phyloP scores from a whole-genome alignment of 2,113 vertebrate genomes.

The Rostratula benghalensis region DNA sequence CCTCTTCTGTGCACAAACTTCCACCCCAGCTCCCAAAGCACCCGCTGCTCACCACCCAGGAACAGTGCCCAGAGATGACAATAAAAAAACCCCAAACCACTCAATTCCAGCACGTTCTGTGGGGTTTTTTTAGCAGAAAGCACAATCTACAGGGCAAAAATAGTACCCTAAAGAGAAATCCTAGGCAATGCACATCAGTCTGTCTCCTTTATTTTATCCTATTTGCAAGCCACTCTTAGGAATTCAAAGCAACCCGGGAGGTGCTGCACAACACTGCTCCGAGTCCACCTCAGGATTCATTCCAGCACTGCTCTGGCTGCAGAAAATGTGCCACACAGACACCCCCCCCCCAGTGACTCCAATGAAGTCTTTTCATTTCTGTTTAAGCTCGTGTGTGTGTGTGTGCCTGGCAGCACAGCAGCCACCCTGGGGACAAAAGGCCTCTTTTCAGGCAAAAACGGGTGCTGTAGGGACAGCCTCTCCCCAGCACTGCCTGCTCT shows the following conservation, averaged over 20 bases:
- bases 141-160: not conserved
- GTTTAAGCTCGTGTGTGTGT: not conserved
- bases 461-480: not conserved
- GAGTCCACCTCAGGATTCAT: not conserved
- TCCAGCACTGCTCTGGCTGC: not conserved
- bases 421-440: not conserved
- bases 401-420: not conserved
- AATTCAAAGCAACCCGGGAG: not conserved
- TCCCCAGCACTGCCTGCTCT: not conserved
- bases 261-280: accelerated
- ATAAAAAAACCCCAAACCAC: not conserved
- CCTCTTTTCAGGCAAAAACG: not conserved
- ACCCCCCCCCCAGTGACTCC: not conserved
- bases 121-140: not conserved
- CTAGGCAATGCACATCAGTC: not conserved
- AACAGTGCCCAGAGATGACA: not conserved
- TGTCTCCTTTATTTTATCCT: not conserved
- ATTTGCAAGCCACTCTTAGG: not conserved
- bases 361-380: not conserved
- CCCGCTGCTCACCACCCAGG: not conserved
- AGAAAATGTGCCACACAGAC: not conserved
- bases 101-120: not conserved
- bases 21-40: not conserved
- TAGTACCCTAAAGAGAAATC: not conserved
- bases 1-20: not conserved